Percentiles rank a stretch among this genome's conserved stretches.
These are phyloP conservation scores for Murina feae DNA, from an alignment of 2,113 vertebrate species.

Conservation along the genomic window DNA sequence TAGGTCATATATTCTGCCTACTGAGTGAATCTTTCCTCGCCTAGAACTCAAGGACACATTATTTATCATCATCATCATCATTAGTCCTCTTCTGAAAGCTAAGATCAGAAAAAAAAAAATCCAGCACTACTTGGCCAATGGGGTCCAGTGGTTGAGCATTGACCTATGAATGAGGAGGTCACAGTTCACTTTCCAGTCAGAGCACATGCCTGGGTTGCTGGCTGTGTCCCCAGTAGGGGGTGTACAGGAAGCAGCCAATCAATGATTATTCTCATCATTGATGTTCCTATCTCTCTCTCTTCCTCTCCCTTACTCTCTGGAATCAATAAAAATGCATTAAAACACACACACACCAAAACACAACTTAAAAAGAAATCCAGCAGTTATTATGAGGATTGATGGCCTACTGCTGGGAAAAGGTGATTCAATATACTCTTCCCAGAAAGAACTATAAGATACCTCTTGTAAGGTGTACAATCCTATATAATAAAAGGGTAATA, in stretches of 20 bases:
- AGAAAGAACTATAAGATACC: background rate
- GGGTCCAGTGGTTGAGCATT: no score
- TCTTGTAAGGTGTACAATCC: background rate
- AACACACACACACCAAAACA: no score
- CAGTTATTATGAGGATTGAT: background rate
- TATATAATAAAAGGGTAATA: no score
- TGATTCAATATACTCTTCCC: background rate
- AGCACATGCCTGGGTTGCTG: no score
- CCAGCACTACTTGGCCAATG: no score
- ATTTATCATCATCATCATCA: background rate
- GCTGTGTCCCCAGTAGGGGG: no score
- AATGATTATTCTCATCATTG: no score
- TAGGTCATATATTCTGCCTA: background rate
- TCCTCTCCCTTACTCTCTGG: background rate
- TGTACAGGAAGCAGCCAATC: no score
- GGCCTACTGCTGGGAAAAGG: background rate
- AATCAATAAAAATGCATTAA: no score
- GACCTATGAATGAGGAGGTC: no score
- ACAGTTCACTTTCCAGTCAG: no score
- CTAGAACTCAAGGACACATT: background rate
- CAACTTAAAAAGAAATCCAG: background rate
- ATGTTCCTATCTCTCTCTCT: no score
- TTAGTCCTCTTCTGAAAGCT: constrained; percentile 14
- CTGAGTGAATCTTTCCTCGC: background rate
- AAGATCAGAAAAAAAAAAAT: background rate